Base-by-base conservation (phyloP, 2,113 vertebrate species). In the Maccullochella peelii region DNA sequence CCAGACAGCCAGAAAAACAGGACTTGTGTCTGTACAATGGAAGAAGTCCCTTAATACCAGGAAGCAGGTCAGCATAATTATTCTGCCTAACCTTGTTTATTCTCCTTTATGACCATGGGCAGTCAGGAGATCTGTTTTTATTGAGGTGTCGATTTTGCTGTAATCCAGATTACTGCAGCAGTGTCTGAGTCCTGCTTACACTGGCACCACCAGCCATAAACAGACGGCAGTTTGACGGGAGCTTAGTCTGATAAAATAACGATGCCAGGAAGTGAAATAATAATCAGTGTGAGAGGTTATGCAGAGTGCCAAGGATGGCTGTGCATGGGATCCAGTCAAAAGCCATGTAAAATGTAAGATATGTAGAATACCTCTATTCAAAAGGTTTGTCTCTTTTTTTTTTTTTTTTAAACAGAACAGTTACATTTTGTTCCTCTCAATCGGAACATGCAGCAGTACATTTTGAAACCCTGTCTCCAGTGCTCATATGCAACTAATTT, bases 121-220 rank as follows among this genome's bases (percentile, higher is more conserved):
- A 87, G 89, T 75, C 86, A 93, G 82, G 77, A 92, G 91, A 90
- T 88, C 83, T 91, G 86, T 74, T 91, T 93, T 94, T 92, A 93
- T 93, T 94, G 92, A 92, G 89, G 89, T 89, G 78, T 77, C 68
- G 49, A 83, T 87, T 81, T 84, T 83, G 40, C 71, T 40, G 30
- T 85, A 86, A 91, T 89, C 90, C 86, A 86, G 88, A 92, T 89
- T 90, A 92, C 86, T 83, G 87, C 76, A 55, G 79, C 86, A 50
- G 78, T 62, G 79, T 86, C 84, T 79, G 84, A 89, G 79, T 90
- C 81, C 86, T 89, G 88, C 80, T 91, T 86, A 88, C 85, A 86
- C 77, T 91, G 92, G 91, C 91, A 92, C 87, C 82, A 78, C 5
- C 30, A 59, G 66, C 84, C 88, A 86, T 88, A 94, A 93, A 94